Percentiles rank a stretch among this genome's conserved stretches.
phyloP scores from a whole-genome alignment of 2,888 invertebrate genomes.

The Agonum fuliginosum region DNA sequence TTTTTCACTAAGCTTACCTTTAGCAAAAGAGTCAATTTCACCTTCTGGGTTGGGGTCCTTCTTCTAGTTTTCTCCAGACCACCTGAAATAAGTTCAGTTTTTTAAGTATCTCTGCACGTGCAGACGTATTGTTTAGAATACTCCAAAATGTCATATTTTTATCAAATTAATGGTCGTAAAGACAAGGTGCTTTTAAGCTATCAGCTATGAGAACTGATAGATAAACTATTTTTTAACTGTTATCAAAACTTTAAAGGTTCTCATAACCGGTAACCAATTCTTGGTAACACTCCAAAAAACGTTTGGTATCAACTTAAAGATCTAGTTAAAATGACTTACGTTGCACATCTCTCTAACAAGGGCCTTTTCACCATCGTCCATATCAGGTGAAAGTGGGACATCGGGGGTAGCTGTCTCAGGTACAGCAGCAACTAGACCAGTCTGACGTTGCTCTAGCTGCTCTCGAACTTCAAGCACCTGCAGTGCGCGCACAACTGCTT shows the following conservation, averaged over 20 bases:
- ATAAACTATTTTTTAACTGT: too few species aligned
- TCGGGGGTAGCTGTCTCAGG: conserved; percentile 67
- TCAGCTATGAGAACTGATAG: too few species aligned
- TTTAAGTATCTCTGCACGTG: too few species aligned
- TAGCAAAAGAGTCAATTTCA: conserved; percentile 61
- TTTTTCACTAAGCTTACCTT: neutral
- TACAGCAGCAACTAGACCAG: conserved; percentile 62
- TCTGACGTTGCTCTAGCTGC: conserved; percentile 81
- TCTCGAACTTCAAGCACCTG: conserved; percentile 94
- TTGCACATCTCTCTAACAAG: conserved; percentile 97
- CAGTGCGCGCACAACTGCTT: conserved; percentile 93
- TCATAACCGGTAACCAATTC: too few species aligned
- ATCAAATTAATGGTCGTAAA: too few species aligned
- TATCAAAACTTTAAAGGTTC: too few species aligned
- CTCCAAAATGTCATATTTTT: too few species aligned
- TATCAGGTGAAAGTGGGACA: conserved; percentile 74
- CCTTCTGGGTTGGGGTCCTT: conserved; percentile 80
- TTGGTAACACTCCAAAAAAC: neutral
- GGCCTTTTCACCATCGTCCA: conserved; percentile 93
- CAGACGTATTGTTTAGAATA: too few species aligned
- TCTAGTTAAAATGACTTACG: conserved; percentile 74
- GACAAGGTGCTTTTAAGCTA: too few species aligned
- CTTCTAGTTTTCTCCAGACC: conserved; percentile 93
- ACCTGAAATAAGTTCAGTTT: conserved; percentile 75
- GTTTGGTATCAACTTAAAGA: neutral